Conservation (phyloP, 2,888 invertebrate genomes). For the Adineta ricciae region DNA sequence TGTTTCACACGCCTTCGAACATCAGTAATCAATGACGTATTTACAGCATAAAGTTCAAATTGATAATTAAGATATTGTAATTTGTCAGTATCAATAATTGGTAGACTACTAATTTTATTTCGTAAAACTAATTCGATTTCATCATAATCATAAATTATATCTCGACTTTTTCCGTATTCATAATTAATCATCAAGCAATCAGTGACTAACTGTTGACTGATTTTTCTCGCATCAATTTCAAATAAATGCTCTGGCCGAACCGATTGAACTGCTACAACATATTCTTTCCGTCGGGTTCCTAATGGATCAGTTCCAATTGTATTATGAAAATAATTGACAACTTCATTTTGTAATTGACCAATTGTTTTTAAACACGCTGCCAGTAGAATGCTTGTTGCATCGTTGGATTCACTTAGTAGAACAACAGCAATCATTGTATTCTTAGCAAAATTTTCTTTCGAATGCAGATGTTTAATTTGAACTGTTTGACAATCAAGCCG, state of each 20-base stretch:
- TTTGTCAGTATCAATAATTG: not conserved
- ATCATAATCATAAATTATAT: slow-evolving; percentile 18
- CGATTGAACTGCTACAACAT: not conserved
- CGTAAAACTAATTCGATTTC: not conserved
- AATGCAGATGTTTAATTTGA: not conserved
- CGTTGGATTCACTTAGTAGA: not conserved
- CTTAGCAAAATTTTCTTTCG: not conserved
- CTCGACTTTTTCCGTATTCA: not conserved
- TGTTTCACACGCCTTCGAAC: not conserved
- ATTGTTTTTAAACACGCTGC: not conserved
- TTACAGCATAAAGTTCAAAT: slow-evolving; percentile 11
- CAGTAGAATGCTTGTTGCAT: not conserved
- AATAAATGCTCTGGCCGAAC: not conserved
- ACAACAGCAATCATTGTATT: not conserved
- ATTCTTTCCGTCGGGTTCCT: not conserved
- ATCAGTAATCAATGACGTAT: slow-evolving; percentile 3
- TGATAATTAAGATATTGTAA: slow-evolving; percentile 14
- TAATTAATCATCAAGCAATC: not conserved
- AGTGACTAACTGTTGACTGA: not conserved
- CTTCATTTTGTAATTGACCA: slow-evolving; percentile 3
- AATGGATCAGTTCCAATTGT: not conserved
- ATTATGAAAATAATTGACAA: not conserved
- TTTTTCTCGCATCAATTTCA: not conserved
- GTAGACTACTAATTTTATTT: not conserved
- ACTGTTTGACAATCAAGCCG: not conserved